These are phyloP conservation scores for Parus major DNA, from an alignment of 2,113 vertebrate genomes.

Conservation along the genomic window DNA sequence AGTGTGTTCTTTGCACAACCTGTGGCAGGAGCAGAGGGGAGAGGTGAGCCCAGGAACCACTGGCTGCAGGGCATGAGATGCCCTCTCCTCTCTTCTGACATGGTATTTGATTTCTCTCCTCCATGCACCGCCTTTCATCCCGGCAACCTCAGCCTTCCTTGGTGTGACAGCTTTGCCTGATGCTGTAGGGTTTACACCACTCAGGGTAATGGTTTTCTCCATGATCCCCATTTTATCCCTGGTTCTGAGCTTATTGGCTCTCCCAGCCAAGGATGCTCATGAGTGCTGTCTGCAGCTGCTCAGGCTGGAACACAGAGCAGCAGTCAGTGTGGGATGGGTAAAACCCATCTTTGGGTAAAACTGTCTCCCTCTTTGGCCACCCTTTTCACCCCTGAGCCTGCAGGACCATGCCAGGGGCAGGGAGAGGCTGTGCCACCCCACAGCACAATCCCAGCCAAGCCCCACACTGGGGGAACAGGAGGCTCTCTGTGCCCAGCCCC, in stretches of 20 bases:
- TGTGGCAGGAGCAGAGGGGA: conserved; percentile 38
- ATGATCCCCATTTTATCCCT: accelerated
- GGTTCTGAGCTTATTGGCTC: background rate
- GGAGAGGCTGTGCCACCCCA: background rate
- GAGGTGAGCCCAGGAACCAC: background rate
- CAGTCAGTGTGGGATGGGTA: background rate
- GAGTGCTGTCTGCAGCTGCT: background rate
- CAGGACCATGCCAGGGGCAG: background rate
- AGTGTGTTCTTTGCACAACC: conserved; percentile 98
- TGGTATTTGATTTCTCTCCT: background rate
- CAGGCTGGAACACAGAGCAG: background rate
- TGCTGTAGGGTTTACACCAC: background rate
- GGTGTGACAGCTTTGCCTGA: background rate
- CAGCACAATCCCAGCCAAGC: background rate
- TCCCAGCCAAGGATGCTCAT: background rate
- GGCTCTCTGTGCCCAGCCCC: background rate
- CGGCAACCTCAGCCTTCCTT: background rate
- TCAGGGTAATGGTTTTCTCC: background rate
- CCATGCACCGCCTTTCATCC: background rate
- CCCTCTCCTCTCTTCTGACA: background rate
- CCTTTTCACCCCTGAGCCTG: background rate
- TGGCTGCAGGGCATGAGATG: background rate
- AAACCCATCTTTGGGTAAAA: background rate
- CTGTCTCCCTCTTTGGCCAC: background rate
- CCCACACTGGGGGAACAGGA: background rate